phyloP scores from a whole-genome alignment of 2,113 vertebrate genomes.

The Mobula hypostoma region DNA sequence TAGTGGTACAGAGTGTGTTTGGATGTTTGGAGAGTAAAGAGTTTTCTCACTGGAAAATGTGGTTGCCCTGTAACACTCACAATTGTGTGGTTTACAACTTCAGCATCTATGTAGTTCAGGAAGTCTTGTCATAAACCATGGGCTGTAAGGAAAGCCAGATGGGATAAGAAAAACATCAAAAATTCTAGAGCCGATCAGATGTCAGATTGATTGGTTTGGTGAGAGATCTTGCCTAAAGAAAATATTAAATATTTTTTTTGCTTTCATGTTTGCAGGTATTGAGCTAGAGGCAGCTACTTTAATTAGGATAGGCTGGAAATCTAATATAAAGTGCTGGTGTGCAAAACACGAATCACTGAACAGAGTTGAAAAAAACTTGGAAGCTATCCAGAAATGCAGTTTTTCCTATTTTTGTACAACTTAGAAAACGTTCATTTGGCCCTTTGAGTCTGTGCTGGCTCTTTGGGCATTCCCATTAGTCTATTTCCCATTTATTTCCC shows the following conservation, averaged over 20 bases:
- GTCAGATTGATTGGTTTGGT: conserved; percentile 25
- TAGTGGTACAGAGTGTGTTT: not conserved
- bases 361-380: not conserved
- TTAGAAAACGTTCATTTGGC: too few species aligned
- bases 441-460: too few species aligned
- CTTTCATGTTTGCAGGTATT: conserved; percentile 4
- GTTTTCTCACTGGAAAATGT: not conserved
- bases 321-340: not conserved
- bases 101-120: not conserved
- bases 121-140: not conserved
- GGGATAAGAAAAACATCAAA: conserved; percentile 20
- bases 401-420: too few species aligned
- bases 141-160: conserved; percentile 5
- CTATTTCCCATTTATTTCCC: too few species aligned
- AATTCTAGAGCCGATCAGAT: not conserved
- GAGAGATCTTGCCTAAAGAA: conserved; percentile 12
- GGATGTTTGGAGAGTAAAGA: not conserved
- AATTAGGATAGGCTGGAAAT: conserved; percentile 9
- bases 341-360: not conserved
- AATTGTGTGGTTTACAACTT: not conserved
- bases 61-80: not conserved
- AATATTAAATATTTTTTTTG: not conserved
- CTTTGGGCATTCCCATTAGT: too few species aligned
- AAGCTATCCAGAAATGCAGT: not conserved
- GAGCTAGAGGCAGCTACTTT: not conserved